Evolutionary conservation across 2,113 vertebrate species (phyloP).

Genomic region (Dasyprocta punctata): DNA sequence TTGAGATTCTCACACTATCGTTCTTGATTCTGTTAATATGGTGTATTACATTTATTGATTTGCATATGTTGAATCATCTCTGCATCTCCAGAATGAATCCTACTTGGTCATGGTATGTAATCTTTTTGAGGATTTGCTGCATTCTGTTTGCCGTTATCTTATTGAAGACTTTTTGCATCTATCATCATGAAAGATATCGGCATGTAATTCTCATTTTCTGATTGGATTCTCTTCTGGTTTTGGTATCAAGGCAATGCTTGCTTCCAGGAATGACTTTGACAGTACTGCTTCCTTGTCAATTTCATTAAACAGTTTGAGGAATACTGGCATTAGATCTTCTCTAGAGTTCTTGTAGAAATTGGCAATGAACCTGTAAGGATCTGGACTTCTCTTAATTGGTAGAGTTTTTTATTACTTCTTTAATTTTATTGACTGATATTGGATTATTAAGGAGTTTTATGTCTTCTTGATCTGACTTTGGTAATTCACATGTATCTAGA

Average conservation of each 20-base stretch:
- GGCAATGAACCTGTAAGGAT: not conserved
- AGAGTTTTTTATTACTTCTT: not conserved
- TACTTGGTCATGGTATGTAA: not conserved
- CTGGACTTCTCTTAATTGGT: not conserved
- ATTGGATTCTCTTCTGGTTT: not conserved
- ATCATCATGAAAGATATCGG: not conserved
- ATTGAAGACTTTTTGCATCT: not conserved
- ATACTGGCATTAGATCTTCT: not conserved
- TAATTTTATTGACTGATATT: not conserved
- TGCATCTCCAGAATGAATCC: not conserved
- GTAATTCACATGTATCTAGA: not conserved
- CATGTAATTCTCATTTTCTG: not conserved
- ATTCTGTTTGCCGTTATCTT: not conserved
- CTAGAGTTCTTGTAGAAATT: not conserved
- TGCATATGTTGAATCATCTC: not conserved
- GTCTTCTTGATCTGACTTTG: not conserved
- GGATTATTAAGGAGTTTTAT: not conserved
- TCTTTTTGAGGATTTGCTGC: not conserved
- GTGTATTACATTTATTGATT: not conserved
- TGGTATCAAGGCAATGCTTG: not conserved
- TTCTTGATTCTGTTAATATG: not conserved
- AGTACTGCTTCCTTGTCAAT: not conserved
- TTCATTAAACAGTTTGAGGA: not conserved
- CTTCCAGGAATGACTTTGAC: not conserved
- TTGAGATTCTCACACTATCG: not conserved